Conservation (phyloP, 2,888 invertebrate species). For the Cerastoderma edule region DNA sequence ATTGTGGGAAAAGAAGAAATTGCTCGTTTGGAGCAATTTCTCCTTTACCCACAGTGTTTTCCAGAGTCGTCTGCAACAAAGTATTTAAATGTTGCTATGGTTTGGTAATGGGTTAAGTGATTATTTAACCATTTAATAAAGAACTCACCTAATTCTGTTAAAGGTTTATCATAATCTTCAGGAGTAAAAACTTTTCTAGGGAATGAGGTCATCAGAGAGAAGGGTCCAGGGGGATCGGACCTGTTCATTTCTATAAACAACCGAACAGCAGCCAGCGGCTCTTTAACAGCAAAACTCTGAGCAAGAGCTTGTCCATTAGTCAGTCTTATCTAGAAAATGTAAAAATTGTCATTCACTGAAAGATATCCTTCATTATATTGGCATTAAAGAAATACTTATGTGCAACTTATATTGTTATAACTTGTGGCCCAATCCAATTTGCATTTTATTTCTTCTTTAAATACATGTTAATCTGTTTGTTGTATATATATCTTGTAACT, state of each 20-base stretch:
- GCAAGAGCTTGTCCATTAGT: conserved; percentile 90
- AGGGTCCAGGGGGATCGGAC: conserved; percentile 87
- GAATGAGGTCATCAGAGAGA: conserved; percentile 95
- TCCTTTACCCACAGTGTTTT: not conserved
- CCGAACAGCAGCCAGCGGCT: conserved; percentile 95
- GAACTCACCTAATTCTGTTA: conserved; percentile 90
- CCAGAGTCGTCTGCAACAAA: not conserved
- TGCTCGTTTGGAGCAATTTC: not conserved
- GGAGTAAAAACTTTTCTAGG: conserved; percentile 93
- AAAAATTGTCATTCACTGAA: no score
- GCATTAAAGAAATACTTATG: no score
- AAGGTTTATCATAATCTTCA: conserved; percentile 95
- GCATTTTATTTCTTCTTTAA: no score
- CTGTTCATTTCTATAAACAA: conserved; percentile 94
- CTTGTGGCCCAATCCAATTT: no score
- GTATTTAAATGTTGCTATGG: not conserved
- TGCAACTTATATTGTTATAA: no score
- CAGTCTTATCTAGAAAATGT: conserved; percentile 88
- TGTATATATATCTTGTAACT: no score
- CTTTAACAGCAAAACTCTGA: conserved; percentile 93
- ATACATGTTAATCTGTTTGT: no score
- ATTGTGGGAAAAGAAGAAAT: no score
- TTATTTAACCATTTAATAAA: not conserved
- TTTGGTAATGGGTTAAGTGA: not conserved
- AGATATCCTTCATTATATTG: no score